phyloP scores from a whole-genome alignment of 2,797 vertebrate genomes.

The Champsocephalus esox region DNA sequence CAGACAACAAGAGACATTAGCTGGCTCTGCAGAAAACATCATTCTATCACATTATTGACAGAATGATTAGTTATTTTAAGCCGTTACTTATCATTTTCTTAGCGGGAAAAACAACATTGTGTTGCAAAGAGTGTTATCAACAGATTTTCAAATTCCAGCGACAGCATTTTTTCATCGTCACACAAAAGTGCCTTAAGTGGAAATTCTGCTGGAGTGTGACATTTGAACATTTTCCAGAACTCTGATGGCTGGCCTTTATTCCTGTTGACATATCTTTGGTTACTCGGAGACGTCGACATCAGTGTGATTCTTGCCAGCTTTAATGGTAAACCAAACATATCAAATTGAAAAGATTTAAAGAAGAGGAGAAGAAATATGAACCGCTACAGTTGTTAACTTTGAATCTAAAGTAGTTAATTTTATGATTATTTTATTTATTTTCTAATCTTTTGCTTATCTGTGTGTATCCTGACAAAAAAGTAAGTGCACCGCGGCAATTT shows the following conservation, averaged over 20 bases:
- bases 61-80: conserved; percentile 20
- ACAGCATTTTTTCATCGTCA: conserved; percentile 22
- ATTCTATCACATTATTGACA: conserved; percentile 24
- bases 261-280: conserved; percentile 19
- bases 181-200: conserved; percentile 24
- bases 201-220: conserved; percentile 32
- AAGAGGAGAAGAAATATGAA: conserved; percentile 7
- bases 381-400: conserved; percentile 9
- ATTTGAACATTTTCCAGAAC: conserved; percentile 25
- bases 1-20: conserved; percentile 49
- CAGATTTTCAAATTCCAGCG: conserved; percentile 5
- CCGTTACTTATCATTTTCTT: conserved; percentile 36
- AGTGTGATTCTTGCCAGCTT: conserved; percentile 25
- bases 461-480: background rate
- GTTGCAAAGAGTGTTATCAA: conserved; percentile 30
- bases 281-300: conserved; percentile 13
- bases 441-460: background rate
- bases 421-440: background rate
- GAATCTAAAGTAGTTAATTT: no score
- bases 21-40: conserved; percentile 27
- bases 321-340: conserved; percentile 10
- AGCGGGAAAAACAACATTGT: conserved; percentile 28
- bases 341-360: conserved; percentile 1
- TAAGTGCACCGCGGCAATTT: no score
- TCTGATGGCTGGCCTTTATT: conserved; percentile 12